Percentiles rank a stretch among this genome's conserved stretches.
Evolutionary conservation across 92 coral and sea anemone species (phyloP).

Genomic region (Parazoanthus darwini): DNA sequence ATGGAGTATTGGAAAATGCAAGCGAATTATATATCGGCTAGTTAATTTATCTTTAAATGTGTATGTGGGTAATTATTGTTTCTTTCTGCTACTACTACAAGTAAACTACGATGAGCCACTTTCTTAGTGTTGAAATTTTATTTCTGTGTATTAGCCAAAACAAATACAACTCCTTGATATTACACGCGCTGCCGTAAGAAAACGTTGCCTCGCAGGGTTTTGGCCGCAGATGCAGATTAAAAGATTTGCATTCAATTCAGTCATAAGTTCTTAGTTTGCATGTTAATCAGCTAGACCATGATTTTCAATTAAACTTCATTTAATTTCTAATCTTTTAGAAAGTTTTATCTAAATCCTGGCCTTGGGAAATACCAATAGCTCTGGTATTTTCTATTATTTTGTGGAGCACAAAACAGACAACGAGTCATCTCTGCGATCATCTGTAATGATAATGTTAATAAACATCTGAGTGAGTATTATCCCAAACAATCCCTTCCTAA

Average conservation of each 20-base stretch:
- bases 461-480: not conserved
- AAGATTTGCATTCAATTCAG: not conserved
- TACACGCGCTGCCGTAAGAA: not conserved
- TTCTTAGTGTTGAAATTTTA: not conserved
- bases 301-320: too few species aligned
- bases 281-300: too few species aligned
- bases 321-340: not conserved
- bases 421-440: not conserved
- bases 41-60: too few species aligned
- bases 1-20: not conserved
- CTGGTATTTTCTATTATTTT: not conserved
- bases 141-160: not conserved
- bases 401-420: not conserved
- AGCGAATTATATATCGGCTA: not conserved
- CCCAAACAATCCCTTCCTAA: not conserved
- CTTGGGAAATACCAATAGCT: not conserved
- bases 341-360: too few species aligned
- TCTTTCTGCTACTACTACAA: not conserved
- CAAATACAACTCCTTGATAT: not conserved
- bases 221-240: not conserved
- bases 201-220: not conserved
- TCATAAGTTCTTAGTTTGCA: not conserved
- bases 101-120: not conserved
- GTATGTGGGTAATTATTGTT: not conserved
- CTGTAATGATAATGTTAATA: not conserved